Percentiles rank a stretch among this genome's conserved stretches.
Evolutionary conservation across 2,113 vertebrate species (phyloP).

Genomic region (Kobus ellipsiprymnus): DNA sequence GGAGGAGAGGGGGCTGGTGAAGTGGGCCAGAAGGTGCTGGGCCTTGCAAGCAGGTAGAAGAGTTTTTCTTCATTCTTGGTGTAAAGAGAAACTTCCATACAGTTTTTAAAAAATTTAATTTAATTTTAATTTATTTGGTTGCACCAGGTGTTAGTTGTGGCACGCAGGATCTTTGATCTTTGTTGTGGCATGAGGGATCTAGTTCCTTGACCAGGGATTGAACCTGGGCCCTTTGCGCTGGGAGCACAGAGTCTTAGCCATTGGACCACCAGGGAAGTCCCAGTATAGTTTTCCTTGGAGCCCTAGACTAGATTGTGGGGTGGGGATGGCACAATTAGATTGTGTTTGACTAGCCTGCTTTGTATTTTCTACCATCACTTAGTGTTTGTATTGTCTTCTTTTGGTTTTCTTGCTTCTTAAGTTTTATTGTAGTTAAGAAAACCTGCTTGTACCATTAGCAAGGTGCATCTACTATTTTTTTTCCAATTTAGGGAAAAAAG

Average conservation of each 20-base stretch:
- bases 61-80: background rate
- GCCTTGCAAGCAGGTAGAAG: background rate
- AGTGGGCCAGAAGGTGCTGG: background rate
- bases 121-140: background rate
- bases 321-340: background rate
- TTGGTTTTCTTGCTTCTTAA: background rate
- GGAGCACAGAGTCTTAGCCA: background rate
- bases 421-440: background rate
- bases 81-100: background rate
- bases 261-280: background rate
- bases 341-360: slow-evolving; percentile 1
- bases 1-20: background rate
- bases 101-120: background rate
- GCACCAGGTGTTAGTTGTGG: background rate
- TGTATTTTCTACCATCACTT: background rate
- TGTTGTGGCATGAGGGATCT: background rate
- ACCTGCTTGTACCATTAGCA: background rate
- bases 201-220: background rate
- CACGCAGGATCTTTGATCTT: background rate
- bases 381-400: background rate
- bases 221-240: background rate
- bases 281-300: background rate
- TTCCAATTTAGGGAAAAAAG: background rate
- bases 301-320: background rate
- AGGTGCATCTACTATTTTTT: background rate